phyloP scores from a whole-genome alignment of 2,888 invertebrate genomes.

The Papilio demoleus region DNA sequence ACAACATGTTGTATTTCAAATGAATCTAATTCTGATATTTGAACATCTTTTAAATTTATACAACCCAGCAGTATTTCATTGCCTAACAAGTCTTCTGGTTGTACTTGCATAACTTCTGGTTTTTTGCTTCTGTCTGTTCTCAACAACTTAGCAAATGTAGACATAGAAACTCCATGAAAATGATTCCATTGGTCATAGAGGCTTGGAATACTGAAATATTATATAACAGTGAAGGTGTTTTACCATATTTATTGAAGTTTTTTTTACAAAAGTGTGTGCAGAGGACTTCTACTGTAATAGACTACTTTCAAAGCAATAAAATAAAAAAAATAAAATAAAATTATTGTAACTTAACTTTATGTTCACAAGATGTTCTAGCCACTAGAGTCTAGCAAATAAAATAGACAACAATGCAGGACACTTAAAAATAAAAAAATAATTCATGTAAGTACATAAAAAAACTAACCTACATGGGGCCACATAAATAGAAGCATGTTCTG shows the following conservation, averaged over 20 bases:
- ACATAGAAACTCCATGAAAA: slow-evolving; percentile 92
- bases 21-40: slow-evolving; percentile 82
- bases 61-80: slow-evolving; percentile 86
- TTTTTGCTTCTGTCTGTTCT: slow-evolving; percentile 84
- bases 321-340: too few relatives aligned
- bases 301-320: too few relatives aligned
- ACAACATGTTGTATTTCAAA: slow-evolving; percentile 85
- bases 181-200: slow-evolving; percentile 90
- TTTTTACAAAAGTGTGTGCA: too few relatives aligned
- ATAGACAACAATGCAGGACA: too few relatives aligned
- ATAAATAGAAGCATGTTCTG: slow-evolving; percentile 85
- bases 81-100: slow-evolving; percentile 84
- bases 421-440: too few relatives aligned
- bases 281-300: too few relatives aligned
- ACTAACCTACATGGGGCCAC: slow-evolving; percentile 86
- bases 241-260: too few relatives aligned
- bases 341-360: too few relatives aligned
- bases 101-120: slow-evolving; percentile 86
- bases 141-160: slow-evolving; percentile 84
- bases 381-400: too few relatives aligned
- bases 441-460: too few relatives aligned
- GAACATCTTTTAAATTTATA: slow-evolving; percentile 87
- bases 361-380: too few relatives aligned
- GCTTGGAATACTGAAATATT: slow-evolving; percentile 81
- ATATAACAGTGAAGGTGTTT: too few relatives aligned